Evolutionary conservation across 2,797 vertebrate species (phyloP).

Genomic region (Periophthalmus magnuspinnatus): DNA sequence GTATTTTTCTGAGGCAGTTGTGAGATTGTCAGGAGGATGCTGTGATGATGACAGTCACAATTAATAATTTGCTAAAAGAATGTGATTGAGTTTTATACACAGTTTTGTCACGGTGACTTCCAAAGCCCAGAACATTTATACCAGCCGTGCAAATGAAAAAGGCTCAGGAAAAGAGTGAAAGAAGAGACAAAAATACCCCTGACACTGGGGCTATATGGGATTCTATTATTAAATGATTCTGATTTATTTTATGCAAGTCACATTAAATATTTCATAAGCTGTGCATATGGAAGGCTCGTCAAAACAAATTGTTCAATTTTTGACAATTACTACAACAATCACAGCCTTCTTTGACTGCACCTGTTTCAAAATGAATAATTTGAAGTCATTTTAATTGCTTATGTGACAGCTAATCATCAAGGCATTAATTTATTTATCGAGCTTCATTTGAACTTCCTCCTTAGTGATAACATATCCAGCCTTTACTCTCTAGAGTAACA

Average conservation of each 20-base stretch:
- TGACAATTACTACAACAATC: conserved; percentile 76
- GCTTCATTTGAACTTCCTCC: conserved; percentile 81
- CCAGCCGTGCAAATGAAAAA: conserved; percentile 26
- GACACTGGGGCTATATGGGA: conserved; percentile 49
- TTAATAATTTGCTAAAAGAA: conserved; percentile 75
- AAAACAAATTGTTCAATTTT: conserved; percentile 77
- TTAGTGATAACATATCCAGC: conserved; percentile 80
- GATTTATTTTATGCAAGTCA: conserved; percentile 59
- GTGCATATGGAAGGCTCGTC: conserved; percentile 72
- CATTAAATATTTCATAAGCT: conserved; percentile 67
- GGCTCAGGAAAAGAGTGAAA: conserved; percentile 45
- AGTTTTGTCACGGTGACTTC: conserved; percentile 67
- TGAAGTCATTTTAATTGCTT: conserved; percentile 81
- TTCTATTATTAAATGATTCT: conserved; percentile 68
- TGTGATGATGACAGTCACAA: conserved; percentile 67
- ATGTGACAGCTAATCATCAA: conserved; percentile 82
- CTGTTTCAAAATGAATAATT: conserved; percentile 78
- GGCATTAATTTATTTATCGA: conserved; percentile 81
- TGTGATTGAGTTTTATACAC: conserved; percentile 64
- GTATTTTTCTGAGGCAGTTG: conserved; percentile 70
- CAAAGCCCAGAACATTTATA: conserved; percentile 59
- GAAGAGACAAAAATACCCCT: conserved; percentile 60
- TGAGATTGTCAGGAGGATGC: conserved; percentile 74
- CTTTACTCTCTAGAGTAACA: conserved; percentile 76
- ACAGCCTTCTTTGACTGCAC: conserved; percentile 67